These are phyloP conservation scores for Tympanuchus pallidicinctus DNA, from an alignment of 2,113 vertebrate species.

Conservation along the genomic window DNA sequence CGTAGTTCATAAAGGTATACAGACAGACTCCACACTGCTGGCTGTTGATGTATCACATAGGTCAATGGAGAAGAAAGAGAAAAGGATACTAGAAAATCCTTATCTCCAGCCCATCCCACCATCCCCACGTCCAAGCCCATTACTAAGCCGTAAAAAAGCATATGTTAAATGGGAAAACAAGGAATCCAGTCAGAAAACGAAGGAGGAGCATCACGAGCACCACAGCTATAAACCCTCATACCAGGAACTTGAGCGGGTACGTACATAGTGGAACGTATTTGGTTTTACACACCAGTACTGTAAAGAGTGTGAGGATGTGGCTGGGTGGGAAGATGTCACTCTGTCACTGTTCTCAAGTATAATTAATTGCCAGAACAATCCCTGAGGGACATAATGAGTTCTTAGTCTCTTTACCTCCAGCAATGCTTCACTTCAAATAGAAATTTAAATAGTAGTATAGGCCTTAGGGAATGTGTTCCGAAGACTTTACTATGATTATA, in stretches of 20 bases:
- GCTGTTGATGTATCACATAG: neutral
- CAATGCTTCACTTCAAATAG: neutral
- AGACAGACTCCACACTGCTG: slow-evolving; percentile 81
- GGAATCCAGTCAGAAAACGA: slow-evolving; percentile 82
- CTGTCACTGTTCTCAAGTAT: neutral
- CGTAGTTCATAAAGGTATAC: slow-evolving; percentile 85
- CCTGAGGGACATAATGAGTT: neutral
- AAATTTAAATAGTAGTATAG: neutral
- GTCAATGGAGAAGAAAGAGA: slow-evolving; percentile 53
- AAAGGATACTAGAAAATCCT: slow-evolving; percentile 60
- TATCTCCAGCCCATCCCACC: slow-evolving; percentile 69
- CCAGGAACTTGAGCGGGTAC: slow-evolving; percentile 88
- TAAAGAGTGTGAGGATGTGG: neutral
- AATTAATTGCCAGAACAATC: neutral
- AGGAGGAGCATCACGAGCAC: slow-evolving; percentile 79
- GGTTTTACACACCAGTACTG: neutral
- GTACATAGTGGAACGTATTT: neutral
- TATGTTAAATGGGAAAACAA: slow-evolving; percentile 96
- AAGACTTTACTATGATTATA: neutral
- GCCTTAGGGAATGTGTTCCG: neutral
- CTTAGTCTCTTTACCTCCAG: neutral
- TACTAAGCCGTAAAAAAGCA: slow-evolving; percentile 85
- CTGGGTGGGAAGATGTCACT: neutral
- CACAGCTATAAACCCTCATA: slow-evolving; percentile 81
- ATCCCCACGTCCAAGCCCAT: slow-evolving; percentile 86